Base-by-base conservation (phyloP, 2,113 vertebrate genomes). In the Pedionomus torquatus region DNA sequence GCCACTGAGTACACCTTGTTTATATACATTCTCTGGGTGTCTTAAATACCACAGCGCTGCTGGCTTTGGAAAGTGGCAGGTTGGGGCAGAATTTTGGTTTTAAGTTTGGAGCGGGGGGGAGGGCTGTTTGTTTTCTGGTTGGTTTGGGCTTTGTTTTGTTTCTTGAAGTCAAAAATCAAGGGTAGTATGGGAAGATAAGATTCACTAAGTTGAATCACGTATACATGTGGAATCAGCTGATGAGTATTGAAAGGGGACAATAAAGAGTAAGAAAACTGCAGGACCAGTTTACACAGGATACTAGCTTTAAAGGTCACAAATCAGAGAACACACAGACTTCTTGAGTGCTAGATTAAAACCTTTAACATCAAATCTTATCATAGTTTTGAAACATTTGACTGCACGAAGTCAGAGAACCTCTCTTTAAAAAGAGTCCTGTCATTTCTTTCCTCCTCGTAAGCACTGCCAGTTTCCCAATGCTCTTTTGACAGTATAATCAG, bases 401-500 rank as follows among this genome's bases (percentile, higher is more conserved):
- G 84, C 28, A 28, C 39, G 89, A 98, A 98, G 93, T 90, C 83
- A 97, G 93, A 94, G 95, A 97, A 95, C 74, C 86, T 93, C 89
- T 93, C 96, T 91, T 57, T 83, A 86, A 97, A 97, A 97, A 96
- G 93, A 97, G 97, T 92, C 63, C 89, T 91, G 95, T 96, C 95
- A 83, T 97, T 97, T 96, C 89, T 95, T 96, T 83, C 93, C 94
- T 98, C 74, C 83, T 93, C 88, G 95, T 95, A 97, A 97, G 89
- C 87, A 66, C 89, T 96, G 91, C 96, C 95, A 96, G 96, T 97
- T 97, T 96, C 91, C 96, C 96, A 97, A 82, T 95, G 95, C 95
- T 97, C 96, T 95, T 98, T 97, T 98, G 98, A 98, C 97, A 97
- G 98, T 97, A 98, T 98, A 98, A 98, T 99, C 98, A 98, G 98